Evolutionary conservation across 92 coral and sea anemone species (phyloP).

Genomic region (Parazoanthus atlanticus): DNA sequence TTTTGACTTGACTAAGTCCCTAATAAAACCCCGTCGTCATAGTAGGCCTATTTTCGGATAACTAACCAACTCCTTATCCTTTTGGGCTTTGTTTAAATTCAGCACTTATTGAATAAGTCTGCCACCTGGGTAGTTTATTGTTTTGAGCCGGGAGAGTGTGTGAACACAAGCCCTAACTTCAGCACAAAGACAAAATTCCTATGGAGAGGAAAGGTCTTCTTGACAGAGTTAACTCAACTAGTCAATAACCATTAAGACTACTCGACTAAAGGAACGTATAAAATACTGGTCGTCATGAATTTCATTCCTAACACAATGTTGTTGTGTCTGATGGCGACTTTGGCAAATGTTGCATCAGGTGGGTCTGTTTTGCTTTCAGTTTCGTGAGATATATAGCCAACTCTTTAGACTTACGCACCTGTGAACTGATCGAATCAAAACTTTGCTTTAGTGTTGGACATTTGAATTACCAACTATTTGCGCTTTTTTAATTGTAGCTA

Average conservation of each 20-base stretch:
- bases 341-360: neutral
- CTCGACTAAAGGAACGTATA: neutral
- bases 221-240: neutral
- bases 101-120: neutral
- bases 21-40: no score
- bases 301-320: neutral
- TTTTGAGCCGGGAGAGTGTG: neutral
- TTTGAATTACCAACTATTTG: neutral
- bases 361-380: neutral
- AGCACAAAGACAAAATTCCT: no score
- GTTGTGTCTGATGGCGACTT: neutral
- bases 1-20: no score
- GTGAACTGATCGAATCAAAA: neutral
- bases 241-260: neutral
- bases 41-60: no score
- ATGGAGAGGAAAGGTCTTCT: neutral
- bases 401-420: neutral
- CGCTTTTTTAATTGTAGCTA: no score
- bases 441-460: no score
- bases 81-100: no score
- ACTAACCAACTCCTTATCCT: no score
- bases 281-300: neutral
- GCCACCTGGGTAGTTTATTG: neutral
- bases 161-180: no score
- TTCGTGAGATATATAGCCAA: neutral